Evolutionary conservation across 2,888 invertebrate species (phyloP), one percentile per base, ranked within the genome.

Genomic region (Acronicta leporina): DNA sequence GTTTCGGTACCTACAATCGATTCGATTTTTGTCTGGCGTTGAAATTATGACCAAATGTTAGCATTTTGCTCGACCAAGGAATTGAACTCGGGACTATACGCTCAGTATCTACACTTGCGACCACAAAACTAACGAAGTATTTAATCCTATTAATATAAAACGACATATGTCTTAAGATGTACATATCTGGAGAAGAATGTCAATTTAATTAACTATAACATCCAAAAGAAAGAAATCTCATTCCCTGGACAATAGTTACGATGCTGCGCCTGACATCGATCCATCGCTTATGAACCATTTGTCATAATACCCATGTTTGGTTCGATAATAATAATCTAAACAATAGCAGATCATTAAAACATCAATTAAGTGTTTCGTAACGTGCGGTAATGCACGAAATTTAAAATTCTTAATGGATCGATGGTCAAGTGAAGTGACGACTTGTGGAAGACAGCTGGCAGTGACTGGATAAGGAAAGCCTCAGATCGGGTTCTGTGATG

Each of bases 321-420:
- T 42, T 61, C 43, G 10, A 55, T 11, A 38, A 55, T 8, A 44
- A 63, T 44, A 25, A 44, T 53, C 20, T 15, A 58, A 62, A 64
- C 76, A 74, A 75, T 60, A 13, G 35, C 0, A 48, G 42, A 52
- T 53, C 60, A 60, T 72, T 68, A 72, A 64, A 73, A 62, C 9
- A 72, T 68, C 27, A 63, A 68, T 59, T 54, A 69, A 61, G 4
- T 48, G 42, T 35, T 56, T 53, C 54, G 43, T 41, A 30, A 27
- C 5, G 45, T 25, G 8, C 11, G 4, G 15, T 11, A 15, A 27
- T 10, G 30, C 30, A 9, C 7, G 7, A 9, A 30, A 7, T 30
- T 30, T 10, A 7, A 30, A 30, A 10, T 30, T 10, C 2, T 30
- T 30, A 30, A 8, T 5, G 5, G 25, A 25, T n/a, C n/a, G n/a